Evolutionary conservation across 1,140 invertebrate species (phyloP).

Genomic region (Holotrichia oblita): DNA sequence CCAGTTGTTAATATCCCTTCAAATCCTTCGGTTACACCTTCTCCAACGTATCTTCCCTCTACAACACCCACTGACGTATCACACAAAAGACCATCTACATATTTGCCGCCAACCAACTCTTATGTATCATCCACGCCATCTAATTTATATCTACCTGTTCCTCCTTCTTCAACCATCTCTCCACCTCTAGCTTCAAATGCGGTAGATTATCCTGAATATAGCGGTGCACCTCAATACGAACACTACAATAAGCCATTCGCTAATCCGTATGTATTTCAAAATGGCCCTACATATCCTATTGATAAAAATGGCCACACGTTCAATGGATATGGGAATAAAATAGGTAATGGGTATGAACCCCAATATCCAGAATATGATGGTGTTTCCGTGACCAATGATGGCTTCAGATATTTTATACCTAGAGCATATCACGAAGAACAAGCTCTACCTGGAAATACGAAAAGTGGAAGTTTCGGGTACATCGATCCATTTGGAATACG

Average conservation of each 20-base stretch:
- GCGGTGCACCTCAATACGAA: conserved; percentile 47
- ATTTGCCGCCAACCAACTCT: conserved; percentile 38
- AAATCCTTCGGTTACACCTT: conserved; percentile 24
- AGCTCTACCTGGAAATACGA: conserved; percentile 64
- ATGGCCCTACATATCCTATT: conserved; percentile 59
- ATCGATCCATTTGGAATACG: conserved; percentile 89
- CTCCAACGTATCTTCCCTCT: too few species aligned
- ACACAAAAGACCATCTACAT: too few species aligned
- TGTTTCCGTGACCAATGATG: conserved; percentile 73
- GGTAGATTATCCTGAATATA: conserved; percentile 47
- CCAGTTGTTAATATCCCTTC: conserved; percentile 8
- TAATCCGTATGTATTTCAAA: conserved; percentile 54
- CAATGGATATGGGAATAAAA: conserved; percentile 53
- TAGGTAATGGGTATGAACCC: conserved; percentile 68
- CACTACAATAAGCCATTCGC: conserved; percentile 48
- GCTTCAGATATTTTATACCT: conserved; percentile 77
- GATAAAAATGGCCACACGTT: conserved; percentile 57
- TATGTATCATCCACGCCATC: conserved; percentile 49
- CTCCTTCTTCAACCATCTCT: conserved; percentile 43
- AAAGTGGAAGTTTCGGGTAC: conserved; percentile 83
- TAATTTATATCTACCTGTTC: conserved; percentile 8
- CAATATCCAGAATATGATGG: conserved; percentile 75
- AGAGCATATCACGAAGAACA: conserved; percentile 86
- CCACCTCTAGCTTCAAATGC: conserved; percentile 45
- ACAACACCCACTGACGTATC: conserved; percentile 33